These are phyloP conservation scores for Paralichthys olivaceus DNA, from an alignment of 2,113 vertebrate species.

Conservation along the genomic window DNA sequence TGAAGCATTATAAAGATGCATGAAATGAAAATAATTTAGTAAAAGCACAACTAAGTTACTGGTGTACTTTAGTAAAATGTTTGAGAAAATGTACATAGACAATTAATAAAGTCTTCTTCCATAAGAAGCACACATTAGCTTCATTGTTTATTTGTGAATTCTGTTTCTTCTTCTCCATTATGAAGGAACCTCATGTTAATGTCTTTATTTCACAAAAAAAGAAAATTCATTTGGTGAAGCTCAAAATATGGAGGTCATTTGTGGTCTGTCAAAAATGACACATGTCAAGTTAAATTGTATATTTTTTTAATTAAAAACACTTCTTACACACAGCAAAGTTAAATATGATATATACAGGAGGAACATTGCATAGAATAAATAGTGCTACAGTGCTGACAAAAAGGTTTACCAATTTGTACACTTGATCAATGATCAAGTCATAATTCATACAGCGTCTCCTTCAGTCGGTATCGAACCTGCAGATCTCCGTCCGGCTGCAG, in stretches of 20 bases:
- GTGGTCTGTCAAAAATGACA: not conserved
- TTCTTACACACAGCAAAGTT: slow-evolving; percentile 1
- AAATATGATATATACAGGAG: slow-evolving; percentile 21
- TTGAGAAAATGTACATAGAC: no score
- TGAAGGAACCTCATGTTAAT: not conserved
- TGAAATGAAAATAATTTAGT: no score
- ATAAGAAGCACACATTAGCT: no score
- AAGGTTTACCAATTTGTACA: not conserved
- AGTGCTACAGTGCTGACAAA: slow-evolving; percentile 8
- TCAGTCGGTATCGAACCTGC: slow-evolving; percentile 76
- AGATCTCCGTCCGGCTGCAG: slow-evolving; percentile 82
- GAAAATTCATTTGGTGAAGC: not conserved
- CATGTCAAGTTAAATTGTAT: not conserved
- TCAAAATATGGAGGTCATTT: not conserved
- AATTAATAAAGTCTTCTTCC: no score
- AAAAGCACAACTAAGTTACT: no score
- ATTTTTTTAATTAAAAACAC: slow-evolving; percentile 24
- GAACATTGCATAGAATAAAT: slow-evolving; percentile 43
- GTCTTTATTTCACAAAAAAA: no score
- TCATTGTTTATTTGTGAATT: no score
- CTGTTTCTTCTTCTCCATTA: no score
- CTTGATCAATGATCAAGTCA: slow-evolving; percentile 6
- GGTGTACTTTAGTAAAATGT: no score
- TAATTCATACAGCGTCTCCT: slow-evolving; percentile 36
- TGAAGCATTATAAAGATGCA: no score